phyloP scores from a whole-genome alignment of 2,113 vertebrate genomes.

The Pogona vitticeps region DNA sequence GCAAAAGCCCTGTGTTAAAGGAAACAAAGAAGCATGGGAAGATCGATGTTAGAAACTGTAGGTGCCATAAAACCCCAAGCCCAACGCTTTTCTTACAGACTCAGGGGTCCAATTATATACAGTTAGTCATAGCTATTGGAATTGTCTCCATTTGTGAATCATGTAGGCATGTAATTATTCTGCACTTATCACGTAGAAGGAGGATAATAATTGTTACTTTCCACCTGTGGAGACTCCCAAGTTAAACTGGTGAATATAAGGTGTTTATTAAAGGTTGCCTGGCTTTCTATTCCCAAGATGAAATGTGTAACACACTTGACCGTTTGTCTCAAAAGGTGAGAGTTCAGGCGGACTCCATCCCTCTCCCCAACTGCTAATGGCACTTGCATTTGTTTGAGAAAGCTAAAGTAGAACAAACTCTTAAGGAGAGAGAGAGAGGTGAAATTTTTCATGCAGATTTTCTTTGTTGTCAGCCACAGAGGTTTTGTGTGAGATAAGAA shows the following conservation, averaged over 20 bases:
- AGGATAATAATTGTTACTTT: not conserved
- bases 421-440: not conserved
- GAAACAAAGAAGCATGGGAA: not conserved
- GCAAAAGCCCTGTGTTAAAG: not conserved
- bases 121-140: conserved; percentile 5
- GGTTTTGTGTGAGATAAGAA: not conserved
- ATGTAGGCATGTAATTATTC: conserved; percentile 17
- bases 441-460: not conserved
- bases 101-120: conserved; percentile 20
- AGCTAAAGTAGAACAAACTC: not conserved
- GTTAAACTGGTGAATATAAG: not conserved
- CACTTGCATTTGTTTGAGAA: not conserved
- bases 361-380: not conserved
- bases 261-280: not conserved
- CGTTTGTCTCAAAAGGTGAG: not conserved
- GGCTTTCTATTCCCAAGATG: not conserved
- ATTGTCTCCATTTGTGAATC: conserved; percentile 1
- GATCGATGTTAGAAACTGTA: not conserved
- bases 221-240: not conserved
- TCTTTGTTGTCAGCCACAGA: not conserved
- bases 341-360: not conserved
- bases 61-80: not conserved
- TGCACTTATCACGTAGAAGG: not conserved
- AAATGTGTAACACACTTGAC: not conserved
- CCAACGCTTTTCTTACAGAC: not conserved